phyloP scores from a whole-genome alignment of 2,888 invertebrate species.

The Perithous albicinctus region DNA sequence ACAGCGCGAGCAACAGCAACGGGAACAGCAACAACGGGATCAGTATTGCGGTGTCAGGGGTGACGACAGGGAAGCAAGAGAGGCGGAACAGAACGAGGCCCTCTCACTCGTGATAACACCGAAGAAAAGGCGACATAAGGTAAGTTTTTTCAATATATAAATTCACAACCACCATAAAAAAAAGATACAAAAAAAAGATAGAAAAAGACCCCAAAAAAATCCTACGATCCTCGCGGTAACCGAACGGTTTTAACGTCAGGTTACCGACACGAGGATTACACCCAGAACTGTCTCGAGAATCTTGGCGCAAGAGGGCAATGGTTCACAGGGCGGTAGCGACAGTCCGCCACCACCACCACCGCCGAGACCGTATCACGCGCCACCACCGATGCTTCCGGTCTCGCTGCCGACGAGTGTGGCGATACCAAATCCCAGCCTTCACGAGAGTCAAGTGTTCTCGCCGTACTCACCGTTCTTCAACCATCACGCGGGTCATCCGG shows the following conservation, averaged over 20 bases:
- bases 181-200: constrained; percentile 19
- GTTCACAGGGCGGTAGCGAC: constrained; percentile 87
- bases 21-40: constrained; percentile 81
- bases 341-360: constrained; percentile 86
- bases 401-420: constrained; percentile 98
- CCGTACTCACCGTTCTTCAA: constrained; percentile 96
- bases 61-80: constrained; percentile 84
- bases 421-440: constrained; percentile 97
- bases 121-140: constrained; percentile 98
- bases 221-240: constrained; percentile 68
- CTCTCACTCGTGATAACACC: constrained; percentile 97
- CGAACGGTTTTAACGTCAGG: constrained; percentile 77
- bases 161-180: constrained; percentile 23
- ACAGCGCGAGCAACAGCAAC: constrained; percentile 76
- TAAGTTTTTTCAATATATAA: constrained; percentile 64
- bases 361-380: constrained; percentile 90
- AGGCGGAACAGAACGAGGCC: constrained; percentile 96
- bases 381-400: constrained; percentile 93
- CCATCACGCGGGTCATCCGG: constrained; percentile 82
- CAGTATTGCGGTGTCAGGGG: constrained; percentile 81
- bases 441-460: constrained; percentile 97
- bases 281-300: constrained; percentile 95
- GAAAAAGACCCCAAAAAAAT: constrained; percentile 49
- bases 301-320: constrained; percentile 92
- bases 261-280: constrained; percentile 96